phyloP scores from a whole-genome alignment of 2,797 vertebrate genomes.

The Chanos chanos region DNA sequence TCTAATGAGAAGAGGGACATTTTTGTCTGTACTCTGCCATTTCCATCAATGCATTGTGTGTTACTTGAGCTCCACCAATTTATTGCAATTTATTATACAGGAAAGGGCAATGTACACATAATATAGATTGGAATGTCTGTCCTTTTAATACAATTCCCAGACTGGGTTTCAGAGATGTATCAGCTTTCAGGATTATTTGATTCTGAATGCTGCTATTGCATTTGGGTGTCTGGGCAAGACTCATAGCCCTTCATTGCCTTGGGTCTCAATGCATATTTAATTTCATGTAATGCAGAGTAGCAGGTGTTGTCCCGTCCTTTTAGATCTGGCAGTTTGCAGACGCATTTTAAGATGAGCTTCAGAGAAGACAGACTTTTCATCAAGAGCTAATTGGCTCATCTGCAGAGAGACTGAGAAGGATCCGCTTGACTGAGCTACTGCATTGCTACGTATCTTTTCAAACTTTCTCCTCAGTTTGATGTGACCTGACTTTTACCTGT shows the following conservation, averaged over 20 bases:
- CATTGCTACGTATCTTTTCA: slow-evolving; percentile 51
- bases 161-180: slow-evolving; percentile 41
- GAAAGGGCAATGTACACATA: slow-evolving; percentile 61
- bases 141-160: slow-evolving; percentile 58
- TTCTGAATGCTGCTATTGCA: neutral
- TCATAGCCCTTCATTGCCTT: neutral
- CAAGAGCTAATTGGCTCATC: slow-evolving; percentile 70
- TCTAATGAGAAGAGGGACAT: slow-evolving; percentile 61
- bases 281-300: slow-evolving; percentile 55
- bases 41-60: slow-evolving; percentile 47
- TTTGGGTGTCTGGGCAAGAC: too few relatives aligned
- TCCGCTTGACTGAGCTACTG: slow-evolving; percentile 56
- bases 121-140: slow-evolving; percentile 62
- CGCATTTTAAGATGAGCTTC: slow-evolving; percentile 46
- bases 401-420: slow-evolving; percentile 60
- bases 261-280: slow-evolving; percentile 42
- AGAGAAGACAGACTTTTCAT: slow-evolving; percentile 65
- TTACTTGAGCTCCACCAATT: slow-evolving; percentile 51
- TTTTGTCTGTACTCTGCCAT: too few relatives aligned
- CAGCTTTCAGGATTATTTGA: slow-evolving; percentile 12
- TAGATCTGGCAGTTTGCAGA: slow-evolving; percentile 49
- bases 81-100: slow-evolving; percentile 61
- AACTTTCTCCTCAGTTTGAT: neutral
- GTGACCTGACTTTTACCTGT: too few relatives aligned
- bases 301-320: slow-evolving; percentile 59